Evolutionary conservation across 2,888 invertebrate species (phyloP), one percentile per base, ranked within the genome.

Genomic region (Apodemia mormo): DNA sequence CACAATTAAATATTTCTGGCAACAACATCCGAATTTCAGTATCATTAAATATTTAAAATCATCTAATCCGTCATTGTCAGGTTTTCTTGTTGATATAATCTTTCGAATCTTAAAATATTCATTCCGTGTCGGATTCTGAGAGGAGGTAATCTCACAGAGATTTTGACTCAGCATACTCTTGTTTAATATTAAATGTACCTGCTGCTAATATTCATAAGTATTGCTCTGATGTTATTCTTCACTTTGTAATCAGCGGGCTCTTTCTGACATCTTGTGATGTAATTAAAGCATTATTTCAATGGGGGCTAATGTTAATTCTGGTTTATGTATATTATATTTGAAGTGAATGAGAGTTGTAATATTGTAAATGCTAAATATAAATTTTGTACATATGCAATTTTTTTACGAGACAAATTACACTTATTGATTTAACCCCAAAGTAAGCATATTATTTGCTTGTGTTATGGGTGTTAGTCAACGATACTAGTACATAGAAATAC

Each of bases 91-190:
- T 58, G 58, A 33, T 58, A 58, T 58, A 58, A 58, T 58, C 58
- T 58, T 58, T 58, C 58, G 58, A 58, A 58, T 58, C 58, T 30
- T 58, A 58, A 58, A 58, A 58, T 58, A 58, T 58, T 58, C 58
- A 58, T 58, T 58, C 30, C 58, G 33, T 58, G 58, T 58, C 58
- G 58, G 58, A 58, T 29, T 49, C 58, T 30, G 58, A 33, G 58
- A 58, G 58, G 58, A 58, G 58, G 33, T 58, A 58, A 58, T 58
- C 58, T 58, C 58, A 58, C 58, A 58, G 58, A 58, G 58, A 58
- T 58, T 58, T 58, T 58, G 58, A 58, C 58, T 58, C 12, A 33
- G 58, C 30, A 30, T 5, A 49, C 6, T 58, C 33, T 58, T 58
- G 58, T 58, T 58, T 58, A 58, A 58, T 58, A 58, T 58, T 58